A percentile compares a stretch with the other conserved stretches of the same genome.
These are phyloP conservation scores for Lasaia peninsularis DNA, from an alignment of 1,140 invertebrate species.

Conservation along the genomic window DNA sequence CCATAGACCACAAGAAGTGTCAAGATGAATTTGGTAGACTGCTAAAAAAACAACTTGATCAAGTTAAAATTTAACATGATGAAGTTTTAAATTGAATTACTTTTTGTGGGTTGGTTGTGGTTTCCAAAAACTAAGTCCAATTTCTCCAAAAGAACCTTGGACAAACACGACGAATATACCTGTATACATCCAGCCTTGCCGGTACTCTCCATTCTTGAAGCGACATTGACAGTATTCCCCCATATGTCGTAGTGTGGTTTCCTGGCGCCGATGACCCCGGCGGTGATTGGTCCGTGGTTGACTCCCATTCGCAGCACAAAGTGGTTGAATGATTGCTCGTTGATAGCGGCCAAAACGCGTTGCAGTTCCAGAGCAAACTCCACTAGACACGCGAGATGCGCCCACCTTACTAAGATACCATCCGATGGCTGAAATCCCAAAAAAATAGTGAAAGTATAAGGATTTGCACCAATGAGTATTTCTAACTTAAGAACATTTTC, in stretches of 20 bases:
- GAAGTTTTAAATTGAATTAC: too few relatives aligned
- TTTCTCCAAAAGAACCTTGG: too few relatives aligned
- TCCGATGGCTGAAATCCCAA: conserved; percentile 81
- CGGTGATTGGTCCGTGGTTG: conserved; percentile 96
- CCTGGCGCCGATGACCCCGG: conserved; percentile 94
- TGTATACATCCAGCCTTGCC: conserved; percentile 97
- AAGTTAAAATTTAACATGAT: too few relatives aligned
- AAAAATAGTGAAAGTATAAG: too few relatives aligned
- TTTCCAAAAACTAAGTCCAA: too few relatives aligned
- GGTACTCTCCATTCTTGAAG: conserved; percentile 97
- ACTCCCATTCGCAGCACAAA: conserved; percentile 97
- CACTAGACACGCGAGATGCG: conserved; percentile 89
- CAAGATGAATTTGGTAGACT: too few relatives aligned
- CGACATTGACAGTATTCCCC: conserved; percentile 97
- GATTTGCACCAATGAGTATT: too few relatives aligned
- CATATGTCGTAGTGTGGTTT: conserved; percentile 98
- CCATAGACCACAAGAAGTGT: too few relatives aligned
- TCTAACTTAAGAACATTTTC: too few relatives aligned
- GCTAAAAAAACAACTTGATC: too few relatives aligned
- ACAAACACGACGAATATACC: conserved; percentile 69
- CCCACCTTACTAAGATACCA: conserved; percentile 86
- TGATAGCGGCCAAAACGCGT: conserved; percentile 92
- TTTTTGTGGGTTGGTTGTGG: too few relatives aligned
- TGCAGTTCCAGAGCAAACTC: conserved; percentile 95
- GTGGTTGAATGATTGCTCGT: conserved; percentile 97